Conservation (phyloP, 37 sponge, comb jelly and placozoan species). For the Agelas oroides region DNA sequence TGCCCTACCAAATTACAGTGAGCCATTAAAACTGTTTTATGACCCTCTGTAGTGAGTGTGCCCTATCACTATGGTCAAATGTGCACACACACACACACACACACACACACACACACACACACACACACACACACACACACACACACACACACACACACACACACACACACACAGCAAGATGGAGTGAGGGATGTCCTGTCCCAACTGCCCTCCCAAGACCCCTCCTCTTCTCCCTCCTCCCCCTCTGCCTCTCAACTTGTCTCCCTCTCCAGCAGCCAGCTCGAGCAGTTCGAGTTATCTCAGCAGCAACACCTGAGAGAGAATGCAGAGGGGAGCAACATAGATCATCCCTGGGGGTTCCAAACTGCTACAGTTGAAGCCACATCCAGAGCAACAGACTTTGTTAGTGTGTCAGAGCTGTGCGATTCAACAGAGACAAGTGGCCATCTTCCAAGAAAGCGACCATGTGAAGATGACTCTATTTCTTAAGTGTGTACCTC, state of each 20-base stretch:
- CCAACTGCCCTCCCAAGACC: background rate
- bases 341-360: too few species aligned
- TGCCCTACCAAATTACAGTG: slow-evolving; percentile 74
- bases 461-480: background rate
- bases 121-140: too few species aligned
- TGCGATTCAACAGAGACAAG: background rate
- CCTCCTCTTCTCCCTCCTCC: too few species aligned
- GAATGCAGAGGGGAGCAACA: too few species aligned
- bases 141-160: background rate
- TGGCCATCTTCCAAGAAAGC: background rate
- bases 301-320: too few species aligned
- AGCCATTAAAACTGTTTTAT: background rate
- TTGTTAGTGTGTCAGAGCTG: slow-evolving; percentile 5
- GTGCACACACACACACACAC: background rate
- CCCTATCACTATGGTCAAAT: background rate
- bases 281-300: slow-evolving; percentile 9
- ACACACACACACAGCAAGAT: slow-evolving; percentile 48
- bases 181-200: slow-evolving; percentile 55
- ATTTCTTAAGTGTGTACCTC: too few species aligned
- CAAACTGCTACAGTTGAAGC: too few species aligned
- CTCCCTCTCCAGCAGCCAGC: slow-evolving; percentile 25
- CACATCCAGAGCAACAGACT: background rate
- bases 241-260: background rate
- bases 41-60: background rate
- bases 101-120: slow-evolving; percentile 6